phyloP scores from a whole-genome alignment of 2,888 invertebrate species.

The Callosobruchus maculatus region DNA sequence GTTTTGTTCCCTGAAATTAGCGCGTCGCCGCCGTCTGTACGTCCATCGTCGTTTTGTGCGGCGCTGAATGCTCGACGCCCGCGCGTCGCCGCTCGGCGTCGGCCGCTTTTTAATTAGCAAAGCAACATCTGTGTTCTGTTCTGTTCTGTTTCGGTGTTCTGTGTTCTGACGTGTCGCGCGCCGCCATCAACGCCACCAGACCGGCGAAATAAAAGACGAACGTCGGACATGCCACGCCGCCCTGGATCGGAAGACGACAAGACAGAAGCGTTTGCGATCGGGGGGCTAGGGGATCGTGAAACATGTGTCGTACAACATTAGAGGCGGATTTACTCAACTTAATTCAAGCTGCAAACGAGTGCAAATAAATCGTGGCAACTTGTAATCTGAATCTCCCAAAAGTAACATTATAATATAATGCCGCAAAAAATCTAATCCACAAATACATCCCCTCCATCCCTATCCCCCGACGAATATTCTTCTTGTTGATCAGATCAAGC shows the following conservation, averaged over 20 bases:
- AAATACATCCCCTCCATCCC: too few relatives aligned
- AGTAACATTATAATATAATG: too few relatives aligned
- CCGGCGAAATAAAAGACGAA: not conserved
- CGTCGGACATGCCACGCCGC: not conserved
- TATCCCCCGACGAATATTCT: too few relatives aligned
- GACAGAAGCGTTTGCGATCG: too few relatives aligned
- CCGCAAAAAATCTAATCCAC: too few relatives aligned
- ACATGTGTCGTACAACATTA: too few relatives aligned
- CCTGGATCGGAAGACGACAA: not conserved
- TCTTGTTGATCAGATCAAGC: too few relatives aligned
- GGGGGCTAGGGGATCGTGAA: too few relatives aligned
- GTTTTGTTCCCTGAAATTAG: slow-evolving; percentile 34
- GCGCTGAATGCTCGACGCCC: slow-evolving; percentile 12
- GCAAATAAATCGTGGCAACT: too few relatives aligned
- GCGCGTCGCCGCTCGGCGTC: not conserved
- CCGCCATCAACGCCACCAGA: not conserved
- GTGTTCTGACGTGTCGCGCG: not conserved
- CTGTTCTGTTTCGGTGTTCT: slow-evolving; percentile 22
- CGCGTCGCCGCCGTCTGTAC: slow-evolving; percentile 9
- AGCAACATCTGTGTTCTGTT: slow-evolving; percentile 43
- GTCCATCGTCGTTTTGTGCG: slow-evolving; percentile 30
- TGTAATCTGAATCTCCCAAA: too few relatives aligned
- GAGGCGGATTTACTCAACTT: too few relatives aligned
- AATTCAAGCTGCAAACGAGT: too few relatives aligned
- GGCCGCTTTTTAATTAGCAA: slow-evolving; percentile 45